Percentiles rank a stretch among this genome's conserved stretches.
phyloP scores from a whole-genome alignment of 2,888 invertebrate species.

The Spatulosminthurus flaviceps region DNA sequence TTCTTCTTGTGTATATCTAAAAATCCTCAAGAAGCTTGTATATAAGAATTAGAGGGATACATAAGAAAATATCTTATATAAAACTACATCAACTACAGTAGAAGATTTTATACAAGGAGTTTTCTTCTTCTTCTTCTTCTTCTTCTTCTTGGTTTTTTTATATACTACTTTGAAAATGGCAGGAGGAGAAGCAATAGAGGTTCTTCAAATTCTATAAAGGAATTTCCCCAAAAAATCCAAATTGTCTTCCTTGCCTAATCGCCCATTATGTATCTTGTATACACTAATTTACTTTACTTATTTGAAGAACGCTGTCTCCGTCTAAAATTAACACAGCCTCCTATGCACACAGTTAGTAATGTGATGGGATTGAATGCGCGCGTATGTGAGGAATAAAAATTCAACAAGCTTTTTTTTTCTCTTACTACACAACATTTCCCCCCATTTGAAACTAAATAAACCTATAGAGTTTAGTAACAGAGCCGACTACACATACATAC shows the following conservation, averaged over 20 bases:
- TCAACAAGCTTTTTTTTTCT: neutral
- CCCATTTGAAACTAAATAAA: neutral
- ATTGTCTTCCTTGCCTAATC: constrained; percentile 43
- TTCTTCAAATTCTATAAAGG: constrained; percentile 31
- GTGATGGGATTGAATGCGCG: constrained; percentile 20
- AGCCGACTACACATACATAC: neutral
- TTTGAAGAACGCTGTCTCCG: constrained; percentile 37
- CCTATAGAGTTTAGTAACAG: neutral
- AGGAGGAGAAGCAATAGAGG: neutral
- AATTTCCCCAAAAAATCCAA: constrained; percentile 45
- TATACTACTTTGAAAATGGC: neutral
- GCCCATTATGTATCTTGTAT: constrained; percentile 42
- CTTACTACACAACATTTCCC: neutral
- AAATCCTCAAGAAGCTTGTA: too few relatives aligned
- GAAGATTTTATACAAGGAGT: too few relatives aligned
- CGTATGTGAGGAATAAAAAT: constrained; percentile 7
- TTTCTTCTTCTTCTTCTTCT: neutral
- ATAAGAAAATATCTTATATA: too few relatives aligned
- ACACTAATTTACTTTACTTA: constrained; percentile 45
- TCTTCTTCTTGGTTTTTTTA: neutral
- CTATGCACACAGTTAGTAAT: constrained; percentile 32
- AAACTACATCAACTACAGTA: too few relatives aligned
- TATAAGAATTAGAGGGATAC: too few relatives aligned
- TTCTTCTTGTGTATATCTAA: too few relatives aligned
- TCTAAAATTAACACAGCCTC: constrained; percentile 41